Evolutionary conservation across 2,888 invertebrate genomes (phyloP).

Genomic region (Punctoribates punctum): DNA sequence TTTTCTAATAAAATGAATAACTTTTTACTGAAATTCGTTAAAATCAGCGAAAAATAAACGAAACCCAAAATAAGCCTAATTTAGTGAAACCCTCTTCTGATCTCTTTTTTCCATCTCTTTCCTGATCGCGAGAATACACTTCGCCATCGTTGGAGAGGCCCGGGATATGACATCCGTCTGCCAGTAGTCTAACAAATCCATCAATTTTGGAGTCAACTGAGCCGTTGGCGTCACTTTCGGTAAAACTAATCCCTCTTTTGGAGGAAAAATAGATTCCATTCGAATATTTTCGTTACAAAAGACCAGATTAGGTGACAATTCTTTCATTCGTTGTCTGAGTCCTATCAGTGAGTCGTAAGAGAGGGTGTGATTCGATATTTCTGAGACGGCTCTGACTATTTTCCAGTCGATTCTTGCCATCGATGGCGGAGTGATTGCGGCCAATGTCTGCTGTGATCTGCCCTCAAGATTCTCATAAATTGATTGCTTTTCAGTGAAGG

Average conservation of each 20-base stretch:
- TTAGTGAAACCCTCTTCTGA: no score
- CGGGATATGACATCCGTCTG: conserved; percentile 96
- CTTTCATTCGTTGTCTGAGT: conserved; percentile 72
- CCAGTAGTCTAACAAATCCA: conserved; percentile 68
- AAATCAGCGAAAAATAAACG: no score
- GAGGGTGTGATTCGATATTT: conserved; percentile 68
- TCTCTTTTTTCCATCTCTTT: conserved; percentile 42
- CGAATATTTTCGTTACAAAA: conserved; percentile 40
- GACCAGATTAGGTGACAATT: conserved; percentile 54
- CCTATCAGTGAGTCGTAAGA: conserved; percentile 84
- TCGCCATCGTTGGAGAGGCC: conserved; percentile 97
- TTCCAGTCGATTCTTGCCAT: conserved; percentile 97
- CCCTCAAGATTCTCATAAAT: conserved; percentile 95
- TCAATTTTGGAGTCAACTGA: conserved; percentile 60
- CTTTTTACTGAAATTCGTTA: no score
- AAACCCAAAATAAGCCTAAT: no score
- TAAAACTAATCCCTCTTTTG: neutral
- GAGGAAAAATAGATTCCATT: conserved; percentile 14
- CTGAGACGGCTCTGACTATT: conserved; percentile 91
- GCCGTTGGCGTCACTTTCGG: neutral
- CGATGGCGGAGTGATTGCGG: conserved; percentile 85
- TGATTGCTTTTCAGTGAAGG: conserved; percentile 89
- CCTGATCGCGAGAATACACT: conserved; percentile 84
- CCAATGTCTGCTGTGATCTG: conserved; percentile 81
- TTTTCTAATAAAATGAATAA: no score